Conservation (phyloP, 2,888 invertebrate species). For the Sphinx pinastri region DNA sequence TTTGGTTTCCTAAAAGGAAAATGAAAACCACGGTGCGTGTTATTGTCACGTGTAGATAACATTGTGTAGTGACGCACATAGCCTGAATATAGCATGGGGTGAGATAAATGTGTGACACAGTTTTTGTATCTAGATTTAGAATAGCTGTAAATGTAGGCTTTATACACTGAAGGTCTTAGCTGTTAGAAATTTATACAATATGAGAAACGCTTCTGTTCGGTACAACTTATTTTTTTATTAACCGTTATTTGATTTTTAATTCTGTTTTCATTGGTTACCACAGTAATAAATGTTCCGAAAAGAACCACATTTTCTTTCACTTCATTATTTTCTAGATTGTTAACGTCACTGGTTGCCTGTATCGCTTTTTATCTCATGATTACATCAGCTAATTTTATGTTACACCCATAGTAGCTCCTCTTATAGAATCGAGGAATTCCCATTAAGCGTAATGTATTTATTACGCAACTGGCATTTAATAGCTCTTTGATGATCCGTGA, state of each 20-base stretch:
- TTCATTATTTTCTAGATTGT: constrained; percentile 36
- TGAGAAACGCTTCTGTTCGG: no score
- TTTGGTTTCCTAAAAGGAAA: constrained; percentile 68
- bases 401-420: constrained; percentile 59
- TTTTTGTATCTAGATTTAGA: constrained; percentile 3
- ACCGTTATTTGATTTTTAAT: no score
- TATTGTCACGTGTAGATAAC: constrained; percentile 49
- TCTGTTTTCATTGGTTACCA: no score
- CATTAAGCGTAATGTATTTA: constrained; percentile 53
- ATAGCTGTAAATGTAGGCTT: no score
- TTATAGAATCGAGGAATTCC: constrained; percentile 29
- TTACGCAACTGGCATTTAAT: constrained; percentile 57
- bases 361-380: constrained; percentile 64
- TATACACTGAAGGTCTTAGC: no score
- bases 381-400: constrained; percentile 69
- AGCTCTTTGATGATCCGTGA: constrained; percentile 48
- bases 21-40: constrained; percentile 70
- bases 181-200: no score
- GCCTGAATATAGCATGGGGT: constrained; percentile 55
- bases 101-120: constrained; percentile 29
- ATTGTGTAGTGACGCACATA: constrained; percentile 58
- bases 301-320: constrained; percentile 35
- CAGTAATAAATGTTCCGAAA: no score
- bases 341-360: constrained; percentile 59
- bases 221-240: no score